Percentiles rank a stretch among this genome's conserved stretches.
Evolutionary conservation across 2,113 vertebrate genomes (phyloP).

Genomic region (Lycaon pictus): DNA sequence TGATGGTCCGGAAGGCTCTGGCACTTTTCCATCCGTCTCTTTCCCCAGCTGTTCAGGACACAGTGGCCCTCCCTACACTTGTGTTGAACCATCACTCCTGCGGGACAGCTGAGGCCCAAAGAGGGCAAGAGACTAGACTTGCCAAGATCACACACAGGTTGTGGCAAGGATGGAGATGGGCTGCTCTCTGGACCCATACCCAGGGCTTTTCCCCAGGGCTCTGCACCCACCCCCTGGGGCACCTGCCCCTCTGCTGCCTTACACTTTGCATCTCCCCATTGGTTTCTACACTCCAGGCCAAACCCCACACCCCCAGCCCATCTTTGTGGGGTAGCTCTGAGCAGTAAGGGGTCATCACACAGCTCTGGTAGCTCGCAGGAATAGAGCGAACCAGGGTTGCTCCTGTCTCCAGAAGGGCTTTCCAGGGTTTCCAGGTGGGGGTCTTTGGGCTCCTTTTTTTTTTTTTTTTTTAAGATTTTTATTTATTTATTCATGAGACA

Average conservation of each 20-base stretch:
- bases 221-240: not conserved
- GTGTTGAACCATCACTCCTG: not conserved
- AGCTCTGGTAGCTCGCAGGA: not conserved
- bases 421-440: not conserved
- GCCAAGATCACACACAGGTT: not conserved
- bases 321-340: not conserved
- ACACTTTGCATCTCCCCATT: not conserved
- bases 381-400: fast-evolving
- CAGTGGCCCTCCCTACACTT: not conserved
- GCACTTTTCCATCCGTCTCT: not conserved
- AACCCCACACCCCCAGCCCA: too few species aligned
- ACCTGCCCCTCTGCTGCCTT: not conserved
- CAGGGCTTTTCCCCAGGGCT: not conserved
- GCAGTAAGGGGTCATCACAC: not conserved
- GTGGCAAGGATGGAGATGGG: not conserved
- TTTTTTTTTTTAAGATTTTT: too few species aligned
- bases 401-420: not conserved
- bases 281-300: not conserved
- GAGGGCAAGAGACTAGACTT: too few species aligned
- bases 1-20: not conserved
- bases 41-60: not conserved
- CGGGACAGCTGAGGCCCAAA: not conserved
- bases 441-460: not conserved
- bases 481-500: too few species aligned
- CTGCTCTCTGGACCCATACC: not conserved